Percentiles rank a stretch among this genome's conserved stretches.
These are phyloP conservation scores for Chymomyza caudatula DNA, from an alignment of 2,888 invertebrate species.

Conservation along the genomic window DNA sequence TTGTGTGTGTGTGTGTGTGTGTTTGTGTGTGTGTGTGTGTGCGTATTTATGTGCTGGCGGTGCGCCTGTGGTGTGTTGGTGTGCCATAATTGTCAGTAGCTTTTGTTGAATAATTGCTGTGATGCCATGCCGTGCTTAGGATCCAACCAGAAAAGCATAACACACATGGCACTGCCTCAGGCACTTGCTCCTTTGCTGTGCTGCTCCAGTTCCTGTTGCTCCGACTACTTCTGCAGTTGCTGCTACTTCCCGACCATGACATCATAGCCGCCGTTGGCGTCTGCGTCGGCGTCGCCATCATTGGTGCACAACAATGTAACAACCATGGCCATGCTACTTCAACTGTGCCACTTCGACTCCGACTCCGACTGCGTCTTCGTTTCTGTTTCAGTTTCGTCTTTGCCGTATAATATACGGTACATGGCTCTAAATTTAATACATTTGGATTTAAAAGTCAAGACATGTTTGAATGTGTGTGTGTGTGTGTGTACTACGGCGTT, in stretches of 20 bases:
- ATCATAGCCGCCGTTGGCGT: conserved; percentile 12
- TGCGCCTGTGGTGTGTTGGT: conserved; percentile 43
- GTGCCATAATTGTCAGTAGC: conserved; percentile 70
- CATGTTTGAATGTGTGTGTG: conserved; percentile 35
- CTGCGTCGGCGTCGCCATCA: conserved; percentile 30
- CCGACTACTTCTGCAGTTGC: neutral
- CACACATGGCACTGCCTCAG: conserved; percentile 28
- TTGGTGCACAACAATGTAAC: conserved; percentile 29
- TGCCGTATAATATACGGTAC: too few relatives aligned
- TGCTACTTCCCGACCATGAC: neutral
- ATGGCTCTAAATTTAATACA: conserved; percentile 60
- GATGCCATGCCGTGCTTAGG: conserved; percentile 50
- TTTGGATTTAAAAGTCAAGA: conserved; percentile 71
- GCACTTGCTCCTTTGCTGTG: conserved; percentile 37
- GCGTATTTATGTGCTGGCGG: conserved; percentile 24
- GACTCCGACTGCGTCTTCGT: neutral
- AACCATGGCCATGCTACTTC: conserved; percentile 21
- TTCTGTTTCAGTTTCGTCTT: neutral
- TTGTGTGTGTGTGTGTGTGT: neutral
- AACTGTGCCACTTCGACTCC: neutral
- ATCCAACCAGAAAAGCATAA: conserved; percentile 11
- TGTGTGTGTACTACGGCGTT: conserved; percentile 38
- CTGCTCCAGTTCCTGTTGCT: conserved; percentile 11
- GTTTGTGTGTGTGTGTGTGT: neutral
- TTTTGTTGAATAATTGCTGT: conserved; percentile 72